A percentile compares a stretch with the other conserved stretches of the same genome.
Evolutionary conservation across 2,888 invertebrate genomes (phyloP).

Genomic region (Ellobium chinense): DNA sequence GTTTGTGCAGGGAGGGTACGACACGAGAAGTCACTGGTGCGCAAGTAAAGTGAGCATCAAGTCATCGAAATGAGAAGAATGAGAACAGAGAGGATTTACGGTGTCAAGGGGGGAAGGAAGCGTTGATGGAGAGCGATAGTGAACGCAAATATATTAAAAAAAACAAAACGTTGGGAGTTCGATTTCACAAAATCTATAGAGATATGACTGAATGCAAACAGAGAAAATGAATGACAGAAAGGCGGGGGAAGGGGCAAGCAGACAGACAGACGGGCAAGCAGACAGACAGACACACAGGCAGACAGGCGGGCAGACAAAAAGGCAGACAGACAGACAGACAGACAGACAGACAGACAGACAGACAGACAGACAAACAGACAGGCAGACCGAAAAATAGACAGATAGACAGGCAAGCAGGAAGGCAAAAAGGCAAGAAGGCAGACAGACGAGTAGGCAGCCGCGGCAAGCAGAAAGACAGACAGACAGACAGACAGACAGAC

Average conservation of each 20-base stretch:
- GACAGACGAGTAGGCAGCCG: background rate
- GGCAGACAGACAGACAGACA: background rate
- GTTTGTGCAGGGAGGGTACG: too few relatives aligned
- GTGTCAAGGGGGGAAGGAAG: too few relatives aligned
- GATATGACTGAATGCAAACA: too few relatives aligned
- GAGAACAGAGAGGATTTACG: too few relatives aligned
- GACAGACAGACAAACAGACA: background rate
- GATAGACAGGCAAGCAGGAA: background rate
- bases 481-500: background rate
- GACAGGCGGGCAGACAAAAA: background rate
- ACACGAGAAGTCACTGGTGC: too few relatives aligned
- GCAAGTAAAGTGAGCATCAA: too few relatives aligned
- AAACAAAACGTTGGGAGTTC: too few relatives aligned
- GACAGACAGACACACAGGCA: background rate
- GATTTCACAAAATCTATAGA: too few relatives aligned
- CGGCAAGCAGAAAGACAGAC: conserved; percentile 4
- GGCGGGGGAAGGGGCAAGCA: background rate
- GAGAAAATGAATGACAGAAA: background rate
- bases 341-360: conserved; percentile 2
- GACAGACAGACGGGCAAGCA: background rate
- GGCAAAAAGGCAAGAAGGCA: background rate
- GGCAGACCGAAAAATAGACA: background rate
- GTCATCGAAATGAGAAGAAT: too few relatives aligned
- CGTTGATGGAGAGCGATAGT: too few relatives aligned
- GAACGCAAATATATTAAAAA: too few relatives aligned